phyloP scores from a whole-genome alignment of 2,888 invertebrate genomes.

The Agriopis aurantiaria region DNA sequence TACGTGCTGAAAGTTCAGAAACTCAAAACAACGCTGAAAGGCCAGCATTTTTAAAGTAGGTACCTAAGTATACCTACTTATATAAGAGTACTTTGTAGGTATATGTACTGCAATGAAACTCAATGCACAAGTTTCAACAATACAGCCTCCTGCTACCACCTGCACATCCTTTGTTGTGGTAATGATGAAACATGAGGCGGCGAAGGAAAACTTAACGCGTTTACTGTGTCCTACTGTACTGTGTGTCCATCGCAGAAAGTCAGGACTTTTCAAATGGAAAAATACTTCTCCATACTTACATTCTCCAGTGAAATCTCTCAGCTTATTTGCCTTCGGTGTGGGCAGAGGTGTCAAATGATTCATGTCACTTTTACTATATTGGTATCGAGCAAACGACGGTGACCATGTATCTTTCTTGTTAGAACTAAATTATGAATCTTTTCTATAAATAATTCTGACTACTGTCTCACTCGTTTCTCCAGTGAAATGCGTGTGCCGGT shows the following conservation, averaged over 20 bases:
- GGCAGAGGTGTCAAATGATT: conserved; percentile 55
- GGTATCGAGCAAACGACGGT: conserved; percentile 47
- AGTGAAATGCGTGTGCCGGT: conserved; percentile 27
- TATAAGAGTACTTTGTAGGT: not conserved
- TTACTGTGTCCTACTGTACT: not conserved
- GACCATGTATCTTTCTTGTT: conserved; percentile 52
- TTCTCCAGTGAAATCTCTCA: conserved; percentile 50
- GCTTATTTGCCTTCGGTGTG: conserved; percentile 53
- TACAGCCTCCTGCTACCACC: conserved; percentile 19
- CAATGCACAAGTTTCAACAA: conserved; percentile 22
- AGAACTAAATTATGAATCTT: conserved; percentile 49
- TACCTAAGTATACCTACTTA: not conserved
- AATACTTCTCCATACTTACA: conserved; percentile 35
- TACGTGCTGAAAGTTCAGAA: not conserved
- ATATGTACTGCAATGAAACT: not conserved
- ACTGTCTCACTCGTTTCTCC: conserved; percentile 40
- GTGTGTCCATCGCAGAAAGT: conserved; percentile 15
- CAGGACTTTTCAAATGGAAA: conserved; percentile 34
- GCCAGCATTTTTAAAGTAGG: not conserved
- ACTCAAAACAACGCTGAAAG: not conserved
- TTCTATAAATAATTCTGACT: conserved; percentile 43
- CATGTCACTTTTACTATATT: conserved; percentile 56
- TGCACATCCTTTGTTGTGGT: conserved; percentile 20
- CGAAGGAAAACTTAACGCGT: conserved; percentile 31
- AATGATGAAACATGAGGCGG: conserved; percentile 22